Percentiles rank a stretch among this genome's conserved stretches.
Evolutionary conservation across 2,113 vertebrate genomes (phyloP).

Genomic region (Ondatra zibethicus): DNA sequence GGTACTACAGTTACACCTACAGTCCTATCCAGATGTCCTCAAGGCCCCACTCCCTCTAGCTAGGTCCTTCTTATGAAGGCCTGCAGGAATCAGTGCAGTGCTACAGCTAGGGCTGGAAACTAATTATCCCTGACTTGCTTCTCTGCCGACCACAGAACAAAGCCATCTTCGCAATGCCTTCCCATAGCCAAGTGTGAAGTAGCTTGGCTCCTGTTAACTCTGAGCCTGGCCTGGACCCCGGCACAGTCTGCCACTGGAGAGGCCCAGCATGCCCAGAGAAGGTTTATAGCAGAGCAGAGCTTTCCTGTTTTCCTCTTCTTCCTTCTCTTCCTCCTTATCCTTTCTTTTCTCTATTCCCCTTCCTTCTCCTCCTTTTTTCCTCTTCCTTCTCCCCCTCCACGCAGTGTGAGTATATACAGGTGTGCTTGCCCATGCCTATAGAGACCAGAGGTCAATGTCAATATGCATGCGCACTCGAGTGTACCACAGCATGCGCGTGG

Average conservation of each 20-base stretch:
- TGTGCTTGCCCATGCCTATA: background rate
- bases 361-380: no score
- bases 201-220: background rate
- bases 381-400: rapidly evolving
- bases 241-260: background rate
- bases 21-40: background rate
- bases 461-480: background rate
- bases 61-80: background rate
- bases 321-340: rapidly evolving
- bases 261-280: background rate
- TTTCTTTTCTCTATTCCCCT: no score
- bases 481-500: rapidly evolving
- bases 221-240: no score
- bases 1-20: background rate
- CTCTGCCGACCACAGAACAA: background rate
- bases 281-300: background rate
- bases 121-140: background rate
- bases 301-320: no score
- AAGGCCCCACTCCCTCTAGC: background rate
- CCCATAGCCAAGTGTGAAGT: background rate
- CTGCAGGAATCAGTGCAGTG: background rate
- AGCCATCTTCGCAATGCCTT: background rate
- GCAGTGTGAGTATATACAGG: no score
- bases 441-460: background rate
- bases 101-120: background rate